A percentile compares a stretch with the other conserved stretches of the same genome.
phyloP scores from a whole-genome alignment of 2,888 invertebrate species.

The Drosophila mayaguana region DNA sequence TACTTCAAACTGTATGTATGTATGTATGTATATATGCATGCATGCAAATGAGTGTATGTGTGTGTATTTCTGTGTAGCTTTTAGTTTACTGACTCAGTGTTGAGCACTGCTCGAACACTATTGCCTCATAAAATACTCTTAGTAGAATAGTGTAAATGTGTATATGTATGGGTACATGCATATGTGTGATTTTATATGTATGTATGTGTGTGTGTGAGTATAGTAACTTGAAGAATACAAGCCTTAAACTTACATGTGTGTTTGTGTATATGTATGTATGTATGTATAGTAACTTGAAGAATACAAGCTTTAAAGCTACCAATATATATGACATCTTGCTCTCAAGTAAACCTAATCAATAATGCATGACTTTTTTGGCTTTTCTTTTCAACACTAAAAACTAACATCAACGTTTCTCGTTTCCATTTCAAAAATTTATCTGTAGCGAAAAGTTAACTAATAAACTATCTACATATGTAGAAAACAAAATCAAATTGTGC shows the following conservation, averaged over 20 bases:
- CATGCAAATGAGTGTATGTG: slow-evolving; percentile 33
- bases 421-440: slow-evolving; percentile 50
- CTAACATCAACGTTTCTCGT: slow-evolving; percentile 52
- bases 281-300: slow-evolving; percentile 68
- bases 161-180: slow-evolving; percentile 32
- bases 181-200: slow-evolving; percentile 19
- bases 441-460: slow-evolving; percentile 58
- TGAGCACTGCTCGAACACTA: slow-evolving; percentile 65
- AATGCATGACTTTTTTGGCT: slow-evolving; percentile 79
- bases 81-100: slow-evolving; percentile 41
- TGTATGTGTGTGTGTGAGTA: background rate
- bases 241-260: slow-evolving; percentile 72
- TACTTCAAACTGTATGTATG: slow-evolving; percentile 37
- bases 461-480: slow-evolving; percentile 26
- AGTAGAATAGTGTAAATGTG: slow-evolving; percentile 66
- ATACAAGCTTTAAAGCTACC: slow-evolving; percentile 80
- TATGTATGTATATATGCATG: slow-evolving; percentile 10
- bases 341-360: slow-evolving; percentile 76
- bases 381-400: slow-evolving; percentile 75
- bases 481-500: slow-evolving; percentile 37
- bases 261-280: slow-evolving; percentile 37
- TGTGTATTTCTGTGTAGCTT: slow-evolving; percentile 16
- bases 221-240: slow-evolving; percentile 75
- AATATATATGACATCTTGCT: slow-evolving; percentile 73
- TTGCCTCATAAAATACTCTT: slow-evolving; percentile 71